phyloP scores from a whole-genome alignment of 64 coral and sea anemone species.

The Pocillopora damicornis region DNA sequence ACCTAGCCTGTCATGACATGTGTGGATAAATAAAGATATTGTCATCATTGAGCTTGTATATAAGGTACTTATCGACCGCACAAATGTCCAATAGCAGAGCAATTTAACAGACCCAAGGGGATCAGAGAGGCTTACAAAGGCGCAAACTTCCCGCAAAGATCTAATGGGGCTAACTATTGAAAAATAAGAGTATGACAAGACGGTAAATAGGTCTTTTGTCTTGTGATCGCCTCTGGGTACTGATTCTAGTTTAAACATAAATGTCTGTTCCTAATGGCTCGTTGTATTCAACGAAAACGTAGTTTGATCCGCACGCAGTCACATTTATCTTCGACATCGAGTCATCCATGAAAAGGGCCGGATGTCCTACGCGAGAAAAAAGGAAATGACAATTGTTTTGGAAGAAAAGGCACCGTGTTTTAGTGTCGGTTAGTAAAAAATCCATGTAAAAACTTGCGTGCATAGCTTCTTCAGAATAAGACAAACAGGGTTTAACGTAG shows the following conservation, averaged over 20 bases:
- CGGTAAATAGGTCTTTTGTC: constrained; percentile 20
- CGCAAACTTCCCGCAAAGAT: constrained; percentile 27
- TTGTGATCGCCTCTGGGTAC: background rate
- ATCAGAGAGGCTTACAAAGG: background rate
- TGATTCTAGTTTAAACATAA: background rate
- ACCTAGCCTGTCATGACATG: constrained; percentile 15
- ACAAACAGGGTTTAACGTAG: too few relatives aligned
- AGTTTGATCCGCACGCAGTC: background rate
- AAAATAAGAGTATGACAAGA: constrained; percentile 11
- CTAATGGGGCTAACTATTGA: constrained; percentile 27
- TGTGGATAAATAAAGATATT: constrained; percentile 40
- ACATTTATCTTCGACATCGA: background rate
- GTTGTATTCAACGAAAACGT: background rate
- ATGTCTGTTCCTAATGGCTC: constrained; percentile 9
- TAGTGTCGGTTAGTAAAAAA: too few relatives aligned
- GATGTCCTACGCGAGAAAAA: too few relatives aligned
- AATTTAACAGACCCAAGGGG: constrained; percentile 16
- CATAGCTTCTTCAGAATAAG: too few relatives aligned
- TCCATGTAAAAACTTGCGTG: too few relatives aligned
- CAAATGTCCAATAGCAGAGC: background rate
- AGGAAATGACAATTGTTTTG: too few relatives aligned
- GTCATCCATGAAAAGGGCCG: too few relatives aligned
- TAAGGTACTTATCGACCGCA: constrained; percentile 10
- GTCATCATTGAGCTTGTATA: constrained; percentile 4
- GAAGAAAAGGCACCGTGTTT: too few relatives aligned